These are phyloP conservation scores for Drosophila monieri DNA, from an alignment of 2,888 invertebrate genomes.

Conservation along the genomic window DNA sequence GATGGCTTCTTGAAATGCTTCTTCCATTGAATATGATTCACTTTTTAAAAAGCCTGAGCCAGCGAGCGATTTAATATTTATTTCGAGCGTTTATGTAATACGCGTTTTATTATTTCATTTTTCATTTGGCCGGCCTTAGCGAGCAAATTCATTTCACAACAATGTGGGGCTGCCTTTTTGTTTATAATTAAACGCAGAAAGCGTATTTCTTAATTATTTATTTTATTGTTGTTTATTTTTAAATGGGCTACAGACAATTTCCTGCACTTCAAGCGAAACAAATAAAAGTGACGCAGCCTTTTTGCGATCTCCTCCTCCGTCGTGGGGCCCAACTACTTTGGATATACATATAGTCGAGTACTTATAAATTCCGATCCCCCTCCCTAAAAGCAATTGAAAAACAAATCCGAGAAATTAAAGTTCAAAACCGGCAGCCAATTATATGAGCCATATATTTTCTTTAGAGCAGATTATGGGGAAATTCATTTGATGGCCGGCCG, in stretches of 20 bases:
- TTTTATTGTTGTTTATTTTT: slow-evolving; percentile 81
- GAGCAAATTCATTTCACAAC: slow-evolving; percentile 45
- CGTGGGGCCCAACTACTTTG: slow-evolving; percentile 32
- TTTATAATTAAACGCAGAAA: slow-evolving; percentile 75
- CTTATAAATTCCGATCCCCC: background rate
- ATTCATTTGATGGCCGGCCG: slow-evolving; percentile 33
- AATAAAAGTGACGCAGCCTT: slow-evolving; percentile 76
- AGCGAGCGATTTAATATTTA: slow-evolving; percentile 52
- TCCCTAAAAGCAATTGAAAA: slow-evolving; percentile 7
- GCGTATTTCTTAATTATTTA: slow-evolving; percentile 80
- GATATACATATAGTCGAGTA: background rate
- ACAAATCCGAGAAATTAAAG: slow-evolving; percentile 53
- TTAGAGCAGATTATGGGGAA: slow-evolving; percentile 31
- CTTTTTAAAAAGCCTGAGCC: slow-evolving; percentile 47
- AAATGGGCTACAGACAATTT: slow-evolving; percentile 81
- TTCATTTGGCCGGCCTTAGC: slow-evolving; percentile 30
- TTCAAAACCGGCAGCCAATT: slow-evolving; percentile 55
- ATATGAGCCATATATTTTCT: slow-evolving; percentile 47
- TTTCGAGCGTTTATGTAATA: slow-evolving; percentile 77
- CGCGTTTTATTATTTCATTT: slow-evolving; percentile 63
- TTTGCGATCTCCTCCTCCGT: slow-evolving; percentile 23
- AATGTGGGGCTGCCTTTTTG: slow-evolving; percentile 46
- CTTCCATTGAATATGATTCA: slow-evolving; percentile 66
- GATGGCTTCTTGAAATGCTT: slow-evolving; percentile 8
- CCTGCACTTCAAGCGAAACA: slow-evolving; percentile 78